These are phyloP conservation scores for Condylostylus longicornis DNA, from an alignment of 1,140 invertebrate genomes.

Conservation along the genomic window DNA sequence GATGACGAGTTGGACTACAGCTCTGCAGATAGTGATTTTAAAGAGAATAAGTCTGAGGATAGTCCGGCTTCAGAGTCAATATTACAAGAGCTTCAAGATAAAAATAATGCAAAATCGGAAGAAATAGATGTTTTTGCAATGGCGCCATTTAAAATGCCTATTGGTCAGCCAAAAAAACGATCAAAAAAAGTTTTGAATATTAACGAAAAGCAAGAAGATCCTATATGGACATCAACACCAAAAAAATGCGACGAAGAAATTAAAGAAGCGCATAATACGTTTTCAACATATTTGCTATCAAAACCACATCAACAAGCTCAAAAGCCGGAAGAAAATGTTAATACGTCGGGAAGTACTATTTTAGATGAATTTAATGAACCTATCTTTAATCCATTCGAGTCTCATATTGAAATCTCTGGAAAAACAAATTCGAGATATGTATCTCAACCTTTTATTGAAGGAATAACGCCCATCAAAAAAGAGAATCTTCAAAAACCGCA, in stretches of 20 bases:
- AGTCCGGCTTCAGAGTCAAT: conserved; percentile 4
- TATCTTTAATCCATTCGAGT: conserved; percentile 30
- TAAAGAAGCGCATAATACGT: not conserved
- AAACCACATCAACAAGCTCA: conserved; percentile 1
- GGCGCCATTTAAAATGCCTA: conserved; percentile 51
- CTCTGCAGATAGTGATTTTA: conserved; percentile 26
- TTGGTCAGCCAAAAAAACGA: conserved; percentile 23
- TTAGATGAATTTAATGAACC: conserved; percentile 30
- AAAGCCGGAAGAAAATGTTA: conserved; percentile 14
- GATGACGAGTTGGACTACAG: conserved; percentile 65
- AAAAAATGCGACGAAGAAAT: conserved; percentile 11
- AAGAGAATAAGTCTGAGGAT: conserved; percentile 11
- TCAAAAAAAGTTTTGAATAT: conserved; percentile 3
- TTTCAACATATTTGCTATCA: not conserved
- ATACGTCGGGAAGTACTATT: conserved; percentile 8
- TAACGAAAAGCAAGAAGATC: conserved; percentile 7
- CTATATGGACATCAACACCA: conserved; percentile 26
- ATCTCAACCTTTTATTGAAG: too few relatives aligned
- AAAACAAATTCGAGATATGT: too few relatives aligned
- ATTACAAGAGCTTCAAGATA: conserved; percentile 4
- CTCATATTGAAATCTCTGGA: too few relatives aligned
- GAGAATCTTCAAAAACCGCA: not conserved
- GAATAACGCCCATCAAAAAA: not conserved
- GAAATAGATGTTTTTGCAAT: conserved; percentile 55
- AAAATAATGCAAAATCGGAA: conserved; percentile 9